phyloP scores from a whole-genome alignment of 2,888 invertebrate species.

The Amblyteles armatorius region DNA sequence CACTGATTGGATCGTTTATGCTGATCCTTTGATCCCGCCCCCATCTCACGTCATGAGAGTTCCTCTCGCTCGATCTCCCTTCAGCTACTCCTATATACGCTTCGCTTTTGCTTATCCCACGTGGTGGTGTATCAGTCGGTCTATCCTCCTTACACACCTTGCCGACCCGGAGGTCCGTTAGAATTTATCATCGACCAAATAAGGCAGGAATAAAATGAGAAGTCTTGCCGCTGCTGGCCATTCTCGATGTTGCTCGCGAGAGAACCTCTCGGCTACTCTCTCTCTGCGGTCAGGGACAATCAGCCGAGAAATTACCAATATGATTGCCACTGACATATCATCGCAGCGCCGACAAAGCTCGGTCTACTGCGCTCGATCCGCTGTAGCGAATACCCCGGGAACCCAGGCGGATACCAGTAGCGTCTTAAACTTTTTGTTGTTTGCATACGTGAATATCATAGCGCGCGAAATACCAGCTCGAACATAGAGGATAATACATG shows the following conservation, averaged over 20 bases:
- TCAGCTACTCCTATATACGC: conserved; percentile 16
- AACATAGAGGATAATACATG: neutral
- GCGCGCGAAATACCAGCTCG: conserved; percentile 37
- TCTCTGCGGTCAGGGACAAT: conserved; percentile 84
- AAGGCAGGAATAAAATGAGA: conserved; percentile 82
- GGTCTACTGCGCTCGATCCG: conserved; percentile 45
- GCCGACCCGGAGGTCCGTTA: conserved; percentile 73
- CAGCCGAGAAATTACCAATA: conserved; percentile 83
- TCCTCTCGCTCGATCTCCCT: conserved; percentile 36
- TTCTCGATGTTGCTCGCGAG: conserved; percentile 70
- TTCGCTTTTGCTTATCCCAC: conserved; percentile 3
- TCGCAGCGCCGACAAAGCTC: conserved; percentile 81
- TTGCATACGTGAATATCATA: conserved; percentile 59
- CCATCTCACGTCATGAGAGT: conserved; percentile 45
- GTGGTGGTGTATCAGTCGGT: conserved; percentile 10
- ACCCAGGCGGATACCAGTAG: neutral
- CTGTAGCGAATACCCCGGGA: conserved; percentile 12
- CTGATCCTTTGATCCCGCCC: conserved; percentile 83
- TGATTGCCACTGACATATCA: conserved; percentile 84
- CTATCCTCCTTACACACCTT: conserved; percentile 33
- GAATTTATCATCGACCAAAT: conserved; percentile 83
- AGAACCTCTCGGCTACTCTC: conserved; percentile 50
- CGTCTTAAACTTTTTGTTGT: conserved; percentile 52
- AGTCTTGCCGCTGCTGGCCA: conserved; percentile 69
- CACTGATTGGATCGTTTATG: conserved; percentile 85